Evolutionary conservation across 2,888 invertebrate genomes (phyloP), one percentile per base, ranked within the genome.

Genomic region (Myathropa florea): DNA sequence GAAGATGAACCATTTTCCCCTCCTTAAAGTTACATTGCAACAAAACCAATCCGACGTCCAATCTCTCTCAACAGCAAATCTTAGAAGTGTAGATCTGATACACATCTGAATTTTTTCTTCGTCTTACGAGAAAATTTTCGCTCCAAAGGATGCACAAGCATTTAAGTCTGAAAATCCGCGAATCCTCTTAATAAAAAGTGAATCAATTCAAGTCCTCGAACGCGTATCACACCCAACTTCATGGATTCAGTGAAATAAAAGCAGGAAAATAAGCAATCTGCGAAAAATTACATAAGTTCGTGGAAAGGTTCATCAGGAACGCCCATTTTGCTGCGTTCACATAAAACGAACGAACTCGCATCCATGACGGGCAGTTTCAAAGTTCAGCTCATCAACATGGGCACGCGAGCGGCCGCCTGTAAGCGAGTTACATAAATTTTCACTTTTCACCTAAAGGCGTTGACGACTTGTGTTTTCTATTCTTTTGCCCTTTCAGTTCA

Each of bases 331-430:
- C 57, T 82, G 78, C 70, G 60, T 70, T 57, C 21, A n/a, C 65
- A 60, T 26, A 28, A 60, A 39, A 71, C 33, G 36, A 46, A n/a
- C 57, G 30, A n/a, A 55, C 60, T 55, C 73, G 77, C 83, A 82
- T 73, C 68, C 92, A 95, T 95, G 95, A 95, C 95, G 93, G 95
- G 95, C 93, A 95, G 95, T 93, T 95, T 95, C 93, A 95, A 94
- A 94, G 94, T 95, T 91, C 95, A 95, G 92, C 94, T 95, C 91
- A 95, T 95, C 93, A 96, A 95, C 93, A 97, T 97, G 97, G 97
- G 97, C 93, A 98, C 97, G 90, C 95, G 97, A 94, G 97, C 97
- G 92, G 97, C 97, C 92, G 97, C 97, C 93, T 98, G 97, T 97
- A 95, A 97, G 97, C 94, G 90, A 90, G 70, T 88, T 88, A 85